Percentiles rank a stretch among this genome's conserved stretches.
Conservation (phyloP, 35 echinoderm and acorn worm species). For the Patiria miniata region DNA sequence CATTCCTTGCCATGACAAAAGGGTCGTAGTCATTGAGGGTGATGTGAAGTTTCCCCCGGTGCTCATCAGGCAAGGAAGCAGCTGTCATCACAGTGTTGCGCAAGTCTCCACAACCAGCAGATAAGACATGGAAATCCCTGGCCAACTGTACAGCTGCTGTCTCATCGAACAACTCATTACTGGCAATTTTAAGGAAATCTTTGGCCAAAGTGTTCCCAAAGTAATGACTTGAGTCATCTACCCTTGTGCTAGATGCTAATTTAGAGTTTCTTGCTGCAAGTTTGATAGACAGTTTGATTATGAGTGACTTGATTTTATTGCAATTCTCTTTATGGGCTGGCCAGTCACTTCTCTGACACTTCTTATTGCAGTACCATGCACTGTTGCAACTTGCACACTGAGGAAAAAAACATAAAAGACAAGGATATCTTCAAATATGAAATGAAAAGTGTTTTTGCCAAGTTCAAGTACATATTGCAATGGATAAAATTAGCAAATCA, state of each 20-base stretch:
- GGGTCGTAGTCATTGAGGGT: conserved; percentile 49
- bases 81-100: conserved; percentile 48
- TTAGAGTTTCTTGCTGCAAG: background rate
- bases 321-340: background rate
- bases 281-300: background rate
- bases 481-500: too few relatives aligned
- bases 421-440: background rate
- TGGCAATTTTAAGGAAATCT: conserved; percentile 4
- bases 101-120: conserved; percentile 59
- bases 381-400: background rate
- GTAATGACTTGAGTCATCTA: background rate
- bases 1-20: conserved; percentile 56
- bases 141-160: background rate
- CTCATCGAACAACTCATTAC: background rate
- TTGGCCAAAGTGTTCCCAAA: background rate
- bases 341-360: background rate
- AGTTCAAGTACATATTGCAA: too few relatives aligned
- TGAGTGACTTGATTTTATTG: background rate
- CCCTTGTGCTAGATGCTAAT: background rate
- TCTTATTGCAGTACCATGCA: conserved; percentile 2
- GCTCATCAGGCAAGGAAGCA: conserved; percentile 37
- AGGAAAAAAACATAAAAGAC: background rate
- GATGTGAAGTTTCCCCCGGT: conserved; percentile 47
- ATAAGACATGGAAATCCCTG: conserved; percentile 41
- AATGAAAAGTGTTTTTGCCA: too few relatives aligned